Evolutionary conservation across 1,140 invertebrate genomes (phyloP).

Genomic region (fruit fly (Drosophila melanogaster)): Release_6_plus_ISO1_MT NC_004354.4:8130001-8130500

Average conservation of each 20-base stretch:
- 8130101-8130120: conserved; percentile 39
- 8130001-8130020: conserved; percentile 4
- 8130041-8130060: conserved; percentile 59
- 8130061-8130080: conserved; percentile 53
- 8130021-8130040: conserved; percentile 43
- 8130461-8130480: conserved; percentile 4
- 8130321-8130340: conserved; percentile 14
- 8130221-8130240: conserved; percentile 41
- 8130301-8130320: conserved; percentile 18
- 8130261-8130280: conserved; percentile 32
- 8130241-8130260: conserved; percentile 59
- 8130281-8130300: conserved; percentile 14
- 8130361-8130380: not conserved
- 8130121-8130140: conserved; percentile 48
- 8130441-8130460: conserved; percentile 10
- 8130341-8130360: conserved; percentile 11
- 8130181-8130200: conserved; percentile 11
- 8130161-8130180: conserved; percentile 11
- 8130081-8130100: conserved; percentile 68
- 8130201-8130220: conserved; percentile 41
- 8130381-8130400: conserved; percentile 5
- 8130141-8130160: conserved; percentile 35
- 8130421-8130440: not conserved
- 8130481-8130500: conserved; percentile 13
- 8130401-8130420: not conserved